Evolutionary conservation across 2,113 vertebrate genomes (phyloP).

Genomic region (Clarias macrocephalus): DNA sequence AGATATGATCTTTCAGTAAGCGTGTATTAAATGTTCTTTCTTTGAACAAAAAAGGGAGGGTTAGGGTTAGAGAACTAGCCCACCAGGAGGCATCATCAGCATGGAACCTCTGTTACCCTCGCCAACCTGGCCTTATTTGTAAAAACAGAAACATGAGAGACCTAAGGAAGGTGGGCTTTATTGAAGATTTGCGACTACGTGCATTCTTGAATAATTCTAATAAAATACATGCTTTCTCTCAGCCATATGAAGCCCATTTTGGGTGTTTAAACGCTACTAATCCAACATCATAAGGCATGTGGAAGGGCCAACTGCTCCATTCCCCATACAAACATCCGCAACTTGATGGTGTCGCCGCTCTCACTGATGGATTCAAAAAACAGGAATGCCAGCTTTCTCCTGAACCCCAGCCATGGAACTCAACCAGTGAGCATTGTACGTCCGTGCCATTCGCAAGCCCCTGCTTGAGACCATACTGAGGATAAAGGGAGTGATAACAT

Average conservation of each 20-base stretch:
- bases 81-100: constrained; percentile 50
- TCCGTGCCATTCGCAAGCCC: not conserved
- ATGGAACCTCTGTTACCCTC: constrained; percentile 60
- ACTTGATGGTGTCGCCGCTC: not conserved
- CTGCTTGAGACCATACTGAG: not conserved
- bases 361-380: not conserved
- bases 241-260: too few relatives aligned
- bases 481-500: not conserved
- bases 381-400: not conserved
- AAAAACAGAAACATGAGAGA: constrained; percentile 73
- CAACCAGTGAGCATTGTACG: not conserved
- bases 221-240: not conserved
- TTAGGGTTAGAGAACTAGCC: constrained; percentile 13
- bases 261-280: not conserved
- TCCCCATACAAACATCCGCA: too few relatives aligned
- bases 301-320: not conserved
- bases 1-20: constrained; percentile 35
- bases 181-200: constrained; percentile 1
- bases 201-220: not conserved
- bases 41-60: constrained; percentile 15
- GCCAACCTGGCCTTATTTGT: constrained; percentile 57
- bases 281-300: not conserved
- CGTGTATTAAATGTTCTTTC: constrained; percentile 34
- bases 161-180: constrained; percentile 27
- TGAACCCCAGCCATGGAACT: not conserved